phyloP scores from a whole-genome alignment of 2,888 invertebrate species.

The Hirudinaria manillensis region DNA sequence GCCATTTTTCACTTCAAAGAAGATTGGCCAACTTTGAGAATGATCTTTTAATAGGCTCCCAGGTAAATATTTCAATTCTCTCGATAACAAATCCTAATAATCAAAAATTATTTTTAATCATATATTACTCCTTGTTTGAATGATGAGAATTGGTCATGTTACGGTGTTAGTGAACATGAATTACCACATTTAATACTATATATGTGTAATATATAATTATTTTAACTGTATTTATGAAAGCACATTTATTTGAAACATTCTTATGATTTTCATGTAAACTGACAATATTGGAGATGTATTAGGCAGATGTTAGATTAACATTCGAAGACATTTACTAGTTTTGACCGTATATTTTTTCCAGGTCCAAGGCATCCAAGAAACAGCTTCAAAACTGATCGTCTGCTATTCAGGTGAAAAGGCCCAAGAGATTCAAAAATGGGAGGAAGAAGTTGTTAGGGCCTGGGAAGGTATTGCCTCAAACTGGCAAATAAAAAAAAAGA shows the following conservation, averaged over 20 bases:
- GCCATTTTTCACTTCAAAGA: conserved; percentile 88
- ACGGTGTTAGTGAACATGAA: no score
- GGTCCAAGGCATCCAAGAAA: conserved; percentile 84
- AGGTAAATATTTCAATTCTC: conserved; percentile 42
- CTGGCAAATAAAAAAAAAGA: conserved; percentile 58
- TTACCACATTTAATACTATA: no score
- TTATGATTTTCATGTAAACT: neutral
- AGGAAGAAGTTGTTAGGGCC: conserved; percentile 82
- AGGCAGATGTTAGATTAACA: no score
- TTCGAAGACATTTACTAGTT: neutral
- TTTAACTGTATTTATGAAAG: no score
- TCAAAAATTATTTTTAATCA: no score
- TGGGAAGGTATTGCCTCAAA: conserved; percentile 79
- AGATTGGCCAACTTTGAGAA: conserved; percentile 96
- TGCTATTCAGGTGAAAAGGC: conserved; percentile 96
- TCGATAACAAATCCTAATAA: no score
- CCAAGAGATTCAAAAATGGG: conserved; percentile 87
- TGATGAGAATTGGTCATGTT: no score
- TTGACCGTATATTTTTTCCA: conserved; percentile 40
- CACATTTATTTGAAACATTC: neutral
- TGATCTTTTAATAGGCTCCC: conserved; percentile 76
- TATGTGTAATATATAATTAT: no score
- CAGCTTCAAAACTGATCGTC: conserved; percentile 81
- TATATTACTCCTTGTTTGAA: no score
- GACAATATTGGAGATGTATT: no score